Conservation (phyloP, 2,113 vertebrate genomes). For the Lynx canadensis region DNA sequence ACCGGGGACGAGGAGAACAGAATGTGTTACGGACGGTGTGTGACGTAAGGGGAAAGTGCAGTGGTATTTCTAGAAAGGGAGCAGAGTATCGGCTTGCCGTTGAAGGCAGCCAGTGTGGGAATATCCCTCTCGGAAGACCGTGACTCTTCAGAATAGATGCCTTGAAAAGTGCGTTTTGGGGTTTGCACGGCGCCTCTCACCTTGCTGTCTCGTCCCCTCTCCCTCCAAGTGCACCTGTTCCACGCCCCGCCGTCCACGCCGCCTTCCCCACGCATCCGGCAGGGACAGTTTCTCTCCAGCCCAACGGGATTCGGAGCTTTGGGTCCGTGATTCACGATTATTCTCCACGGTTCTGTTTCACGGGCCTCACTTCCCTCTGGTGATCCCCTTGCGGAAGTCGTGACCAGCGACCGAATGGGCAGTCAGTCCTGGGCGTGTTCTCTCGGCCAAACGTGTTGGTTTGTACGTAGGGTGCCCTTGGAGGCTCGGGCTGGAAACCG, state of each 20-base stretch:
- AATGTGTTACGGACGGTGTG: too few relatives aligned
- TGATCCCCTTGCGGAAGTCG: too few relatives aligned
- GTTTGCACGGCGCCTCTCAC: accelerated
- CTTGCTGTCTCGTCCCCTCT: accelerated
- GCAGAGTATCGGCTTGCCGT: not conserved
- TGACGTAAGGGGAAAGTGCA: accelerated
- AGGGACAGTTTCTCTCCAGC: not conserved
- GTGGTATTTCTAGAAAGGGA: not conserved
- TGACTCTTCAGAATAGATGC: not conserved
- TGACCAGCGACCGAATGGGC: too few relatives aligned
- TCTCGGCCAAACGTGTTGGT: not conserved
- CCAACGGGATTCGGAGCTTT: too few relatives aligned
- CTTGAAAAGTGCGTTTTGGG: not conserved
- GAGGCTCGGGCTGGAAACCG: too few relatives aligned
- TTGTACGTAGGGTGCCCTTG: too few relatives aligned
- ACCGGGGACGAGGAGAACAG: not conserved
- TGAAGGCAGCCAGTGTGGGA: accelerated
- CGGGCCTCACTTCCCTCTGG: not conserved
- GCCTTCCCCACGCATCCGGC: too few relatives aligned
- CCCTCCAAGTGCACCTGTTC: accelerated
- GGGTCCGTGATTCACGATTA: accelerated
- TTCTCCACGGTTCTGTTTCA: not conserved
- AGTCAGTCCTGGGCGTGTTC: not conserved
- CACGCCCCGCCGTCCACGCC: accelerated
- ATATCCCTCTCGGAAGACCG: not conserved